phyloP scores from a whole-genome alignment of 2,888 invertebrate genomes.

The Steinernema hermaphroditum region DNA sequence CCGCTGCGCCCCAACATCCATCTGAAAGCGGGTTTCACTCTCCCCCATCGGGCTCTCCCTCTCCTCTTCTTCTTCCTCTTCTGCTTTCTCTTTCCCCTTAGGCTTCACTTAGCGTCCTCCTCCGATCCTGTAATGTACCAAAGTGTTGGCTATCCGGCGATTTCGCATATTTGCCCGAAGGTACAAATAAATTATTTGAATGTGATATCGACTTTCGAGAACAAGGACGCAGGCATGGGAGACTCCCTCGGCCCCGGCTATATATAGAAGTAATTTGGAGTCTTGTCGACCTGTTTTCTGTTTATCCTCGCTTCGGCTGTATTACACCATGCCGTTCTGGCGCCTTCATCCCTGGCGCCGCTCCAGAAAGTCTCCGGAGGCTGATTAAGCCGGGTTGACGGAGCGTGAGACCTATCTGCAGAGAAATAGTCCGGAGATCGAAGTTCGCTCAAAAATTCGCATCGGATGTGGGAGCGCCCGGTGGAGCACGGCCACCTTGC shows the following conservation, averaged over 20 bases:
- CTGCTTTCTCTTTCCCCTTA: slow-evolving; percentile 2
- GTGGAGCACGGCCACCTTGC: no score
- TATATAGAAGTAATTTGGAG: no score
- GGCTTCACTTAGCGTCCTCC: slow-evolving; percentile 23
- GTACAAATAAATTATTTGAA: slow-evolving; percentile 31
- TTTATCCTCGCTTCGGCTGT: no score
- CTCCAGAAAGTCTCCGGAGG: no score
- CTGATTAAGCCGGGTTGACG: no score
- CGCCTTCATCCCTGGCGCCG: no score
- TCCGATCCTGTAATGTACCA: neutral
- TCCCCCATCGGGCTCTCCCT: slow-evolving; percentile 1
- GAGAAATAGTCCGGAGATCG: no score
- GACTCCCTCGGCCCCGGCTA: neutral
- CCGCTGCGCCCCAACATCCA: slow-evolving; percentile 27
- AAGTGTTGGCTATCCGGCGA: slow-evolving; percentile 6
- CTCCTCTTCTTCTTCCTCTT: neutral
- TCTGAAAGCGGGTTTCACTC: slow-evolving; percentile 21
- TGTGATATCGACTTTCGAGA: neutral
- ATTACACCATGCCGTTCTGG: no score
- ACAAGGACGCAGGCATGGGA: neutral
- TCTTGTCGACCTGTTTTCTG: no score
- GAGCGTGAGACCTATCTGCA: no score
- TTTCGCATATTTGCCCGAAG: slow-evolving; percentile 24
- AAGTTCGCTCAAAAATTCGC: no score
- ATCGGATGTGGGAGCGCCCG: no score